A percentile compares a stretch with the other conserved stretches of the same genome.
phyloP scores from a whole-genome alignment of 2,113 vertebrate genomes.

The Pituophis catenifer region DNA sequence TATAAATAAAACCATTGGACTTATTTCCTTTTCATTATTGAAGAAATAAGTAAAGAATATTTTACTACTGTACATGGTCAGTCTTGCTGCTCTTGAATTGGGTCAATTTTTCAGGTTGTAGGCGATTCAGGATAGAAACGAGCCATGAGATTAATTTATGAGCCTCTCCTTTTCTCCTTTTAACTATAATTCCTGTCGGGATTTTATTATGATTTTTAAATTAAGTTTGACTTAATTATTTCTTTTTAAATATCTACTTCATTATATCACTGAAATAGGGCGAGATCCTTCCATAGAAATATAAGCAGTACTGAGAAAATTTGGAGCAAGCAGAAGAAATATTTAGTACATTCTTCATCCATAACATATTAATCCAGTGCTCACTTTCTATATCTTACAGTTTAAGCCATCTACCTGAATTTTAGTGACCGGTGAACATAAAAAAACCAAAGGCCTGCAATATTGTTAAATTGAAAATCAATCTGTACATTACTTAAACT shows the following conservation, averaged over 20 bases:
- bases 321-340: background rate
- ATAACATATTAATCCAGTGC: background rate
- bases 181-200: background rate
- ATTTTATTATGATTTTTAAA: background rate
- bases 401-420: background rate
- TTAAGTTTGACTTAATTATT: background rate
- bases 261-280: background rate
- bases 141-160: background rate
- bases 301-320: background rate
- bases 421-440: background rate
- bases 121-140: background rate
- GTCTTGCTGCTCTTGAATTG: background rate
- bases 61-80: background rate
- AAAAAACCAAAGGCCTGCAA: background rate
- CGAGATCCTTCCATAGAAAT: background rate
- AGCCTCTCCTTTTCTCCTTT: background rate
- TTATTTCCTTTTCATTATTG: background rate
- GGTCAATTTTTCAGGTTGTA: background rate
- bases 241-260: background rate
- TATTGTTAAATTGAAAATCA: accelerated
- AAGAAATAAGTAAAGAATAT: background rate
- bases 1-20: background rate
- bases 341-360: background rate
- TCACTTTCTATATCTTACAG: background rate
- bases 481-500: background rate